These are phyloP conservation scores for Drosophila grimshawi DNA, from an alignment of 1,140 invertebrate genomes.

Conservation along the genomic window DNA sequence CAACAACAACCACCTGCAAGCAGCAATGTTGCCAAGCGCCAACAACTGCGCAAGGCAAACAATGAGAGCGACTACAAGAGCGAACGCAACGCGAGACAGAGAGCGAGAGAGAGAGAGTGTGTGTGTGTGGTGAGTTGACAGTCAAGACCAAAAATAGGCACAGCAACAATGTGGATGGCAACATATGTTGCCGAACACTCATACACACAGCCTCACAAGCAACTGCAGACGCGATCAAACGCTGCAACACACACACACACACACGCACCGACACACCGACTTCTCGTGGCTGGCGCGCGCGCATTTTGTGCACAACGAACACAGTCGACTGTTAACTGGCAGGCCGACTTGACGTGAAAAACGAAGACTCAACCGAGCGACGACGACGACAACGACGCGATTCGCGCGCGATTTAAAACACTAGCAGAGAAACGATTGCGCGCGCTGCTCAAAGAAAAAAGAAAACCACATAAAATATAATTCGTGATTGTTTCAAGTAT, in stretches of 20 bases:
- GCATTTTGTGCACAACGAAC: constrained; percentile 43
- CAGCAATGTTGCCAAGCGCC: constrained; percentile 42
- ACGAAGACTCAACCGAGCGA: constrained; percentile 14
- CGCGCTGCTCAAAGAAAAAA: constrained; percentile 30
- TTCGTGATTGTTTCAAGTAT: background rate
- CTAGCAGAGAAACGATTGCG: constrained; percentile 57
- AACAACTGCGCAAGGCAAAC: constrained; percentile 55
- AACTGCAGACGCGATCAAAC: constrained; percentile 47
- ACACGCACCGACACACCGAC: constrained; percentile 13
- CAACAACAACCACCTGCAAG: constrained; percentile 34
- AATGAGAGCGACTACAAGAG: background rate
- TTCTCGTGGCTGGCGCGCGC: constrained; percentile 41
- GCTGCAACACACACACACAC: constrained; percentile 7
- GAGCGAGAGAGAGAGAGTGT: constrained; percentile 7
- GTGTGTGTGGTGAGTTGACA: constrained; percentile 40
- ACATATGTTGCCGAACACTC: constrained; percentile 53
- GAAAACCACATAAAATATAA: background rate
- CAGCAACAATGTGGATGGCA: constrained; percentile 46
- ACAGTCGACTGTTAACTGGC: constrained; percentile 81
- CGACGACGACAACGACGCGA: constrained; percentile 31
- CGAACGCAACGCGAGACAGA: background rate
- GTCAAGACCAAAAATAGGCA: background rate
- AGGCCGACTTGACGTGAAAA: constrained; percentile 71
- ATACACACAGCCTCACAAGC: background rate
- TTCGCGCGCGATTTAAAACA: constrained; percentile 44